Evolutionary conservation across 2,113 vertebrate genomes (phyloP).

Genomic region (Hippocampus comes): DNA sequence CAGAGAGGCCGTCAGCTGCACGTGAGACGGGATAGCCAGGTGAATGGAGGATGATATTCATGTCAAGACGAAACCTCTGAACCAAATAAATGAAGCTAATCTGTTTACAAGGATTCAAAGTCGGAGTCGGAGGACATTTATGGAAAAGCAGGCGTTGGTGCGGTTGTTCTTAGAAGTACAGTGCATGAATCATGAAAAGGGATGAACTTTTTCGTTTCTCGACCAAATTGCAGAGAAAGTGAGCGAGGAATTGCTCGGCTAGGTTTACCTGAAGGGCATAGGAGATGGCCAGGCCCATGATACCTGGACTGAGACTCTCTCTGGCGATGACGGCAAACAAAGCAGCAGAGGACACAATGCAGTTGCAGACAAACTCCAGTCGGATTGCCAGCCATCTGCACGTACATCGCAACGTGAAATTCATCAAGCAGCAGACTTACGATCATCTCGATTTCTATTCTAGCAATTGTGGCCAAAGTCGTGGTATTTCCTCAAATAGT

Average conservation of each 20-base stretch:
- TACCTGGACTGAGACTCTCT: constrained; percentile 81
- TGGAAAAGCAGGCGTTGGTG: not conserved
- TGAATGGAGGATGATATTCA: not conserved
- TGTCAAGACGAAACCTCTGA: not conserved
- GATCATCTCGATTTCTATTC: too few species aligned
- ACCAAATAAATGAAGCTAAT: not conserved
- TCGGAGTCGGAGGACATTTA: not conserved
- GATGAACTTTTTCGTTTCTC: not conserved
- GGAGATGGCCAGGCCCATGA: constrained; percentile 90
- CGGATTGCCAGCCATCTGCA: constrained; percentile 89
- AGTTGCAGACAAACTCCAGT: constrained; percentile 91
- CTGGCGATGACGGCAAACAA: constrained; percentile 86
- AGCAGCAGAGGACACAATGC: constrained; percentile 85
- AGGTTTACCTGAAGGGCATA: constrained; percentile 89
- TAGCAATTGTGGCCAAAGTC: not conserved
- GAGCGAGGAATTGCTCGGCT: too few species aligned
- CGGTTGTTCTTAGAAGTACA: not conserved
- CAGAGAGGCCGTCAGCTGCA: constrained; percentile 85
- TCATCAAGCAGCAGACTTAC: not conserved
- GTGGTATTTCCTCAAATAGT: not conserved
- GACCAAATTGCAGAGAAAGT: too few species aligned
- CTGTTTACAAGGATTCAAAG: not conserved
- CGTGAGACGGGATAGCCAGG: not conserved
- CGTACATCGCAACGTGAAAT: not conserved
- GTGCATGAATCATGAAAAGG: not conserved